Percentiles rank a stretch among this genome's conserved stretches.
Evolutionary conservation across 2,888 invertebrate species (phyloP).

Genomic region (Tetranychus truncatus): DNA sequence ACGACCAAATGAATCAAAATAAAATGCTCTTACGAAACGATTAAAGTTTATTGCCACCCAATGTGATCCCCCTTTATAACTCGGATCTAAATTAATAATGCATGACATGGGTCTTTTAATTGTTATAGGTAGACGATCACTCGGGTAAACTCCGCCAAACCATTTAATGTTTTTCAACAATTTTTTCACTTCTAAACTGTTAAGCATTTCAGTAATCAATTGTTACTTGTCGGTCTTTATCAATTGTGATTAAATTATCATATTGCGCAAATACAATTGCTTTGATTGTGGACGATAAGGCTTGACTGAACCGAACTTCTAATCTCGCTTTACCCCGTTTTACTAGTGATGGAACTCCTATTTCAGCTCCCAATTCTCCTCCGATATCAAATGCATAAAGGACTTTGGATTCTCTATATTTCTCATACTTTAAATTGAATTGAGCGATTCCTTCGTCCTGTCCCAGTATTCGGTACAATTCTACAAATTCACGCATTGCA

Average conservation of each 20-base stretch:
- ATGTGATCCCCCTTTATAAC: neutral
- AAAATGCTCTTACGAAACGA: neutral
- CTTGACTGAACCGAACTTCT: neutral
- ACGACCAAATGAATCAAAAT: conserved; percentile 5
- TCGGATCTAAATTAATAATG: neutral
- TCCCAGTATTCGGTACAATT: neutral
- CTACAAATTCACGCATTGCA: neutral
- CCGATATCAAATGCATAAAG: neutral
- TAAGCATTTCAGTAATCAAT: neutral
- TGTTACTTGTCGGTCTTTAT: neutral
- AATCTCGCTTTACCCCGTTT: neutral
- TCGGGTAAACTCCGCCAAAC: too few species aligned
- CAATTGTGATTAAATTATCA: neutral
- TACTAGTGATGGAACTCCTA: neutral
- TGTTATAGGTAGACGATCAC: neutral
- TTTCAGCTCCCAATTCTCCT: conserved; percentile 4
- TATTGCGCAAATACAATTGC: neutral
- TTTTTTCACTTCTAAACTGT: too few species aligned
- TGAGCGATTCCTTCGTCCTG: neutral
- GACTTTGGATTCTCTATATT: neutral
- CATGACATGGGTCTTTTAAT: neutral
- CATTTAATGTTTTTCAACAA: neutral
- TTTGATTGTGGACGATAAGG: neutral
- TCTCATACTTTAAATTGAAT: neutral
- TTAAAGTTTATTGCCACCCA: neutral